Evolutionary conservation across 2,113 vertebrate species (phyloP).

Genomic region (Ploceus nigricollis): DNA sequence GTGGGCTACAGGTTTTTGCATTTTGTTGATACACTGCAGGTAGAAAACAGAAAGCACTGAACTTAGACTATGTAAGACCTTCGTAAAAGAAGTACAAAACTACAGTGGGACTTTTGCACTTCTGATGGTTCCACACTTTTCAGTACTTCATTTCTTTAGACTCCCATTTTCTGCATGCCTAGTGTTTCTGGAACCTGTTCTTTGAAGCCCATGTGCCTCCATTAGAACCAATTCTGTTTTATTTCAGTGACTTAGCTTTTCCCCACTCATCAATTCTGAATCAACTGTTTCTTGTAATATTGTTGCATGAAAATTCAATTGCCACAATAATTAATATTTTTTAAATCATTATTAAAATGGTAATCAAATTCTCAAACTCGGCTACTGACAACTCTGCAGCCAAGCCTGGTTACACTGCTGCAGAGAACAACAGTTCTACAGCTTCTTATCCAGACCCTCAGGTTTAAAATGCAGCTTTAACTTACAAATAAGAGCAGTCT

Average conservation of each 20-base stretch:
- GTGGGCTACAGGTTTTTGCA: neutral
- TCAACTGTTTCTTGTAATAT: neutral
- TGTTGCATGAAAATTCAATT: neutral
- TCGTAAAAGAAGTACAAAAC: neutral
- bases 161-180: neutral
- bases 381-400: neutral
- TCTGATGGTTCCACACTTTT: neutral
- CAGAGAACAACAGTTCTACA: neutral
- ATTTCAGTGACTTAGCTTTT: neutral
- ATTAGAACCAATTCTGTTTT: neutral
- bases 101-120: neutral
- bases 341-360: rapidly evolving
- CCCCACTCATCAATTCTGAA: neutral
- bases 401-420: too few species aligned
- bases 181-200: neutral
- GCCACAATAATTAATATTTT: neutral
- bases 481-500: neutral
- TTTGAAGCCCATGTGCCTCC: neutral
- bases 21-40: neutral
- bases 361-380: neutral
- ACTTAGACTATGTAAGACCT: neutral
- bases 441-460: neutral
- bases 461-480: neutral
- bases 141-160: neutral
- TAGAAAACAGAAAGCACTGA: neutral